Base-by-base conservation (phyloP, 1,140 invertebrate species). In the Lordiphosa stackelbergi region DNA sequence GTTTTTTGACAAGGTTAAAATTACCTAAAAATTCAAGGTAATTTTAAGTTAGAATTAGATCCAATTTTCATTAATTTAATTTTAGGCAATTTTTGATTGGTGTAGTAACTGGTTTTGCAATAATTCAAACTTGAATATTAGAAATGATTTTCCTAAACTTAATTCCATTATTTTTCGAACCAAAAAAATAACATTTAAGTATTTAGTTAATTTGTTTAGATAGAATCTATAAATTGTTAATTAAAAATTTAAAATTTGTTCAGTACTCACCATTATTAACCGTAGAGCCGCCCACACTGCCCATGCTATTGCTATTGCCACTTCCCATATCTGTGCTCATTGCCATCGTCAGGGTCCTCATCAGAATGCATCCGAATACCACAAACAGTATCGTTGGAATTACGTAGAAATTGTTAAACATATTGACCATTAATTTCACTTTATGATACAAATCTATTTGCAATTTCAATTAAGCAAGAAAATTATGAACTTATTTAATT, bases 211-310 rank as follows among this genome's bases (percentile, higher is more conserved):
- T 19, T 19, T 19, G 2, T 19, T 19, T 3, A 3, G 3, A 19
- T 19, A 19, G 3, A 2, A 19, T 19, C 3, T 19, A 19, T 19
- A 19, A 19, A 19, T 2, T 19, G 3, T 19, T 19, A 19, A 19
- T 19, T 41, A 16, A 13, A 34, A 22, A 5, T 1, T 34, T 6
- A 16, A 10, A 10, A 43, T 36, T 16, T 0, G 5, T 5, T n/a
- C 8, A 5, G 8, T 22, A 62, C 73, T 77, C 12, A 77, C 73
- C 73, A 45, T 77, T 77, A 43, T 77, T 75, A 2, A 66, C 62
- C 7, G 73, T 64, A 9, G 73, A 68, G 12, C 68, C 73, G 3
- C 73, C 73, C 4, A 56, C 59, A 34, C 38, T 64, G 28, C 43
- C 43, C 43, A 60, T 48, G 7, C 40, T 38, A 28, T 43, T 62